phyloP scores from a whole-genome alignment of 92 coral and sea anemone species.

The Ricordea florida region DNA sequence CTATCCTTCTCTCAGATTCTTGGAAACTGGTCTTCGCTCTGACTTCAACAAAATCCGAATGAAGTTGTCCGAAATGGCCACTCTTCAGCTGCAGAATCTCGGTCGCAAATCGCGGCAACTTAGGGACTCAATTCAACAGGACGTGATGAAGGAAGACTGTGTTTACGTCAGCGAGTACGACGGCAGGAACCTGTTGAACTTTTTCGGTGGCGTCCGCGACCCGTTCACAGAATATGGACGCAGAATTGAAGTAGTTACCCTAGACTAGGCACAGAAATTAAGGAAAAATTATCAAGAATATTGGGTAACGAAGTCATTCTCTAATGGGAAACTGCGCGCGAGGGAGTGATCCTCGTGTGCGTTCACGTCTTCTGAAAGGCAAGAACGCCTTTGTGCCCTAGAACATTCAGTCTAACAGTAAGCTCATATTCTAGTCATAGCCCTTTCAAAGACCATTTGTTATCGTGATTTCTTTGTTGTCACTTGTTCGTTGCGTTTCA shows the following conservation, averaged over 20 bases:
- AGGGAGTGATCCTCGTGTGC: too few species aligned
- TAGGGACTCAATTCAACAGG: slow-evolving; percentile 89
- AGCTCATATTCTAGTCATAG: too few species aligned
- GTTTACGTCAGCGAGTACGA: slow-evolving; percentile 93
- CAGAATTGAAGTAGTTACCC: slow-evolving; percentile 89
- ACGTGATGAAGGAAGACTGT: slow-evolving; percentile 91
- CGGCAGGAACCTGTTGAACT: slow-evolving; percentile 76
- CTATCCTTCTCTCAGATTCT: slow-evolving; percentile 76
- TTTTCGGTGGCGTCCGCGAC: slow-evolving; percentile 64
- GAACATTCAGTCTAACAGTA: too few species aligned
- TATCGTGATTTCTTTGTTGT: too few species aligned
- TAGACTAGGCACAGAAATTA: too few species aligned
- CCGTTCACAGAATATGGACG: slow-evolving; percentile 76
- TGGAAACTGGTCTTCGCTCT: slow-evolving; percentile 94
- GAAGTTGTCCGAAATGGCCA: slow-evolving; percentile 93
- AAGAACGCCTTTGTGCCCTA: too few species aligned
- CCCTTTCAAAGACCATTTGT: too few species aligned
- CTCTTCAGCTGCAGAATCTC: slow-evolving; percentile 85
- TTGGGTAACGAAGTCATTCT: background rate
- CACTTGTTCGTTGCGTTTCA: too few species aligned
- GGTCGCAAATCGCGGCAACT: slow-evolving; percentile 93
- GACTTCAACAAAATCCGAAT: slow-evolving; percentile 98
- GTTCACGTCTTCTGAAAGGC: too few species aligned
- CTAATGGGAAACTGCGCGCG: too few species aligned
- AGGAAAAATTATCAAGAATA: background rate